Base-by-base conservation (phyloP, 2,113 vertebrate species). In the Varanus komodoensis region DNA sequence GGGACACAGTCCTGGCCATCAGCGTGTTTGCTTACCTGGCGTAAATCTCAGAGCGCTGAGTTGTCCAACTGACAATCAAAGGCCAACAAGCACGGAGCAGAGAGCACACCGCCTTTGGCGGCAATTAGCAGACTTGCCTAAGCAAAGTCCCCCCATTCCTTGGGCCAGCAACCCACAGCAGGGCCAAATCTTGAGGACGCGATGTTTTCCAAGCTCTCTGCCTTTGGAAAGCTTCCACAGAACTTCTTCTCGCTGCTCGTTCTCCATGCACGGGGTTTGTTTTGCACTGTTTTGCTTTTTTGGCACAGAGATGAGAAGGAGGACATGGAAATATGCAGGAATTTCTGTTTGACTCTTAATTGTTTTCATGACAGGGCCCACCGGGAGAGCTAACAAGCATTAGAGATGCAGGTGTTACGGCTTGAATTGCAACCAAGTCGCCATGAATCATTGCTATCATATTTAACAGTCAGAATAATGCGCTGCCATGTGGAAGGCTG, bases 81-180 rank as follows among this genome's bases (percentile, higher is more conserved):
- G 71, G 52, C 61, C 80, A 77, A 88, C 61, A 69, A 8, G 44
- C 44, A 48, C n/a, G 50, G 19, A 23, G 75, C 80, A n/a, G 15
- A n/a, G 75, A 64, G 64, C 77, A 80, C 29, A 25, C 27, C 52
- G 77, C 87, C 77, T 50, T n/a, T 44, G 80, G 87, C 75, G 4
- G 61, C 69, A 88, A 88, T 88, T 88, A 80, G 50, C 44, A 11
- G 77, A 4, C 87, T 68, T 88, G 87, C 77, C 87, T 61, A n/a
- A 52, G 87, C 87, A 88, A 19, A 64, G 61, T 29, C 52, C 75
- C 75, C 27, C 44, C 8, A 8, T 52, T 32, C 77, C 3, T 14
- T 69, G 44, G 77, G 61, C 34, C 14, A 38, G 87, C 34, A 80
- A 88, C 64, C 29, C 44, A 50, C 29, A 48, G 32, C 9, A 8